Evolutionary conservation across 1,140 invertebrate genomes (phyloP).

Genomic region (Drosophila repletoides): DNA sequence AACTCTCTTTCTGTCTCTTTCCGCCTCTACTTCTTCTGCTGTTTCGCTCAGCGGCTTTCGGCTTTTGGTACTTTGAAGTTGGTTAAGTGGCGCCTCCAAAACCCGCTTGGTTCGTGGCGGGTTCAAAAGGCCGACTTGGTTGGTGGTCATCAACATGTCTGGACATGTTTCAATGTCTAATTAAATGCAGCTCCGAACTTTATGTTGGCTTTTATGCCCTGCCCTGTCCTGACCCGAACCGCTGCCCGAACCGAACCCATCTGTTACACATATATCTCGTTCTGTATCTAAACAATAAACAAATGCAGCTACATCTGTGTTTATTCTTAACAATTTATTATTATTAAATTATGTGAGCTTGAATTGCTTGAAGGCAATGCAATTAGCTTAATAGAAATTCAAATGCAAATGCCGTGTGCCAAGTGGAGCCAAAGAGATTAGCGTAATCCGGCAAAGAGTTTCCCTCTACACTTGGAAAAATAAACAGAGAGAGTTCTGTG

Average conservation of each 20-base stretch:
- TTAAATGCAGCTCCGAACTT: constrained; percentile 64
- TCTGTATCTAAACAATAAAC: constrained; percentile 59
- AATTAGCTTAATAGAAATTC: constrained; percentile 76
- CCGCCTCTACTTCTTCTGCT: too few species aligned
- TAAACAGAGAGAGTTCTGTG: too few species aligned
- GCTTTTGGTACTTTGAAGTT: constrained; percentile 65
- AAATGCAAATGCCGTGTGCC: constrained; percentile 64
- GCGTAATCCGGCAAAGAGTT: neutral
- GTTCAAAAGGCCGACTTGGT: constrained; percentile 70
- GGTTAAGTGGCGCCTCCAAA: constrained; percentile 69
- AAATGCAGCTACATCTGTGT: constrained; percentile 42
- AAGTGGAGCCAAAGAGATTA: constrained; percentile 62
- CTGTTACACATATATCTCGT: too few species aligned
- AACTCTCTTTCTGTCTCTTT: neutral
- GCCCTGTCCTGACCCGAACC: constrained; percentile 17
- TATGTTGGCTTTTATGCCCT: constrained; percentile 70
- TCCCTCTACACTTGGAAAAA: neutral
- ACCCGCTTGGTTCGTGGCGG: constrained; percentile 34
- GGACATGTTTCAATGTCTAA: constrained; percentile 56
- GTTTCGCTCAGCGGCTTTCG: too few species aligned
- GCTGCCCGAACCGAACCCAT: too few species aligned
- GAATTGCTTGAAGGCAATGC: constrained; percentile 50
- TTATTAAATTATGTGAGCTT: constrained; percentile 28
- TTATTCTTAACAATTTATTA: constrained; percentile 47
- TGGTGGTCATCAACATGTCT: constrained; percentile 54